A percentile compares a stretch with the other conserved stretches of the same genome.
Evolutionary conservation across 2,113 vertebrate species (phyloP).

Genomic region (Oxygymnocypris stewartii): DNA sequence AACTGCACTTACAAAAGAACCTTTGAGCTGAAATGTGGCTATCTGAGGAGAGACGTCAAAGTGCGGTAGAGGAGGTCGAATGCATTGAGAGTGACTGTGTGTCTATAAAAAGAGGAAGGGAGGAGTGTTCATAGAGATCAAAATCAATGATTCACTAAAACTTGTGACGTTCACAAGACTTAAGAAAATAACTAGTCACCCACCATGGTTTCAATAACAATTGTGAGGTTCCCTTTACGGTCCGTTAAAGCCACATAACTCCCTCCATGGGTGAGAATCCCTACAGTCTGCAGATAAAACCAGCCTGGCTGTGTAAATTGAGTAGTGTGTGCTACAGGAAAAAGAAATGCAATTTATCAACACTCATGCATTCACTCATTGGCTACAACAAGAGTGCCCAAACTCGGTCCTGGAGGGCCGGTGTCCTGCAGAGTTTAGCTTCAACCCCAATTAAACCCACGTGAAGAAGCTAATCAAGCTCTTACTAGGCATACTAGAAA

Average conservation of each 20-base stretch:
- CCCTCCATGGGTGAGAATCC: slow-evolving; percentile 85
- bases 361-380: not conserved
- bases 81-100: slow-evolving; percentile 84
- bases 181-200: slow-evolving; percentile 51
- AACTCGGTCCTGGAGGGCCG: too few relatives aligned
- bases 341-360: not conserved
- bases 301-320: slow-evolving; percentile 94
- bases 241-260: slow-evolving; percentile 94
- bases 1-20: slow-evolving; percentile 88
- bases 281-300: slow-evolving; percentile 89
- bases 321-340: slow-evolving; percentile 86
- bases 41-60: slow-evolving; percentile 81
- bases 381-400: not conserved
- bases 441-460: too few relatives aligned
- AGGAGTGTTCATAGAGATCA: slow-evolving; percentile 16
- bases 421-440: too few relatives aligned
- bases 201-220: slow-evolving; percentile 96
- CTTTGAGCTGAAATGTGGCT: slow-evolving; percentile 84
- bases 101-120: slow-evolving; percentile 69
- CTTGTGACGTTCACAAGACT: not conserved
- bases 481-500: too few relatives aligned
- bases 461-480: too few relatives aligned
- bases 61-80: slow-evolving; percentile 82
- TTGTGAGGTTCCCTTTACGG: slow-evolving; percentile 86
- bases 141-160: not conserved